Base-by-base conservation (phyloP, 2,888 invertebrate genomes). In the Arctia plantaginis region DNA sequence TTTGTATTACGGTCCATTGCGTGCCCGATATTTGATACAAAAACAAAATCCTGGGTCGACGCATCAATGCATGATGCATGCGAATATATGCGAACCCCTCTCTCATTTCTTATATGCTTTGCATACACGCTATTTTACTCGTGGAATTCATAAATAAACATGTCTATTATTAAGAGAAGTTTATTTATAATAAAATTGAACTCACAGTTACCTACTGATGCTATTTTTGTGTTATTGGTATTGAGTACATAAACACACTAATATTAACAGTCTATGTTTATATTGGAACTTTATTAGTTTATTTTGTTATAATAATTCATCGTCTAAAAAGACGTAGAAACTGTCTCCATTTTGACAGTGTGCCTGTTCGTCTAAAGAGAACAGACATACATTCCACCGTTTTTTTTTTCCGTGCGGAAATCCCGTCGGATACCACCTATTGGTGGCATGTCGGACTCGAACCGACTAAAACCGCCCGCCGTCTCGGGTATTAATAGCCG, bases 1-100 rank as follows among this genome's bases (percentile, higher is more conserved):
- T 75, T 73, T 33, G 68, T 74, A 67, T 65, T 72, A 15, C 89
- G 90, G 84, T 90, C 85, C 86, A 88, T 85, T 89, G 88, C 80
- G 80, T 83, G 75, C 79, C 76, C 77, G 90, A 87, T 86, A 92
- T 92, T 87, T 85, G 66, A 73, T 51, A 81, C 80, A 90, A 90
- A 89, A 91, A 90, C 79, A 47, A 64, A 66, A 75, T 74, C 75
- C 70, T 65, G 71, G 82, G 79, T 85, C 80, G 85, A 85, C 82
- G 85, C 85, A 79, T 86, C 85, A 83, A 86, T 83, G 81, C 76
- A 82, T 82, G 81, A 73, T 79, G 77, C 77, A 79, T 79, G 71
- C 67, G 59, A 77, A 78, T 85, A 87, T 84, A 86, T 85, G 88
- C 88, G 86, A 89, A 83, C 82, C 79, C 78, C 80, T 87, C 77